Conservation (phyloP, 2,888 invertebrate genomes). For the Trissoscelio sp. region DNA sequence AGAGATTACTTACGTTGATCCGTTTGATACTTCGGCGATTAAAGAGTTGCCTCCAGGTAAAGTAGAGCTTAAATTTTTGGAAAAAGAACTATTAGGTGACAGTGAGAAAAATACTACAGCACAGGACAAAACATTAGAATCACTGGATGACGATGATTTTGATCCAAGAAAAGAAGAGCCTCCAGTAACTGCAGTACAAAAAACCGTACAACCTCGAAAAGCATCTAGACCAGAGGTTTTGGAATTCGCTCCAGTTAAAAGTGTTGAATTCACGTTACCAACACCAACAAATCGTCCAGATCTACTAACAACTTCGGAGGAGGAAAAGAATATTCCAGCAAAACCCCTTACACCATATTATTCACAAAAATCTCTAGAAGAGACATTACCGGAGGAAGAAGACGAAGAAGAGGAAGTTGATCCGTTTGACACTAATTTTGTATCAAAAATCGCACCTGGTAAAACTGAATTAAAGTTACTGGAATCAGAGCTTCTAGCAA, state of each 20-base stretch:
- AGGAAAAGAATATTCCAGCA: constrained; percentile 85
- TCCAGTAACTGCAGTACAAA: constrained; percentile 59
- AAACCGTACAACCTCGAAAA: constrained; percentile 76
- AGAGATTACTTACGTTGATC: constrained; percentile 89
- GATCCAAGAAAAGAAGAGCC: constrained; percentile 89
- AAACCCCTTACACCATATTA: constrained; percentile 94
- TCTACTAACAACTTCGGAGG: constrained; percentile 85
- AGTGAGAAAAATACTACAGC: constrained; percentile 53
- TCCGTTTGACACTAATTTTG: constrained; percentile 88
- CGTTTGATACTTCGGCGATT: constrained; percentile 93
- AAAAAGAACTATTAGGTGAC: constrained; percentile 88
- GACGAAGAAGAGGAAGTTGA: constrained; percentile 85
- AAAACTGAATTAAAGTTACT: constrained; percentile 86
- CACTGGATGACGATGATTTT: constrained; percentile 91
- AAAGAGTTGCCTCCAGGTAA: constrained; percentile 90
- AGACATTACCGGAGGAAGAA: constrained; percentile 85
- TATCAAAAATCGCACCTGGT: constrained; percentile 84
- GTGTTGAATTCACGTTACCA: constrained; percentile 87
- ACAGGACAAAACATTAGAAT: constrained; percentile 82
- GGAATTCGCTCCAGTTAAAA: constrained; percentile 80
- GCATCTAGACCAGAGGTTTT: constrained; percentile 88
- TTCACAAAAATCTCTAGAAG: constrained; percentile 85
- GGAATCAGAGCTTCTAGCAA: constrained; percentile 84
- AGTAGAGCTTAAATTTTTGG: constrained; percentile 91
- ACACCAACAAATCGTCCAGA: constrained; percentile 84